Evolutionary conservation across 2,113 vertebrate genomes (phyloP).

Genomic region (Vidua chalybeata): DNA sequence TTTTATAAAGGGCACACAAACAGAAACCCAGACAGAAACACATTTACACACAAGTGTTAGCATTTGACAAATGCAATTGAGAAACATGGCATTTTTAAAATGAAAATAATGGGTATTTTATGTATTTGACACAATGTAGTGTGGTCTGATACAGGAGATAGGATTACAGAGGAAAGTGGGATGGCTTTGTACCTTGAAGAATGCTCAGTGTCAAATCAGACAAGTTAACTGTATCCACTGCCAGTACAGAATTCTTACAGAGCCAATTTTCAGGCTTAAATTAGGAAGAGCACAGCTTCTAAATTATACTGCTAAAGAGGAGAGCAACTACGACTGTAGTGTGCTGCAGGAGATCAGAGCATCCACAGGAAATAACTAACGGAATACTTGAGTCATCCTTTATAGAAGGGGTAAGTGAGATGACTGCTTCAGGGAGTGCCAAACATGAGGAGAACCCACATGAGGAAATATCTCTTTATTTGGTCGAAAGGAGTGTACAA

Average conservation of each 20-base stretch:
- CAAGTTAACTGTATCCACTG: background rate
- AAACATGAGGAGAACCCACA: background rate
- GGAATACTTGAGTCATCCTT: constrained; percentile 33
- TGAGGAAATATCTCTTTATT: background rate
- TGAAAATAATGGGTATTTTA: background rate
- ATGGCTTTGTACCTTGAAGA: background rate
- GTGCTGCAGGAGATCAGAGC: background rate
- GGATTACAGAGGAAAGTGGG: background rate
- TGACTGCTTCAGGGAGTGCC: background rate
- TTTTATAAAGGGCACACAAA: background rate
- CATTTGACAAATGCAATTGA: background rate
- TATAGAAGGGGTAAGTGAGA: background rate
- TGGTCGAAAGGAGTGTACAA: background rate
- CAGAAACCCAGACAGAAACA: background rate
- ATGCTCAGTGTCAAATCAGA: background rate
- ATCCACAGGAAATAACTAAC: constrained; percentile 3
- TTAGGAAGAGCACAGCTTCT: background rate
- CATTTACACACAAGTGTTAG: background rate
- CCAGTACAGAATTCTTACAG: background rate
- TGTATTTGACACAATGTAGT: background rate
- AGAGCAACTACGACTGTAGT: background rate
- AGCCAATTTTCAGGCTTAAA: background rate
- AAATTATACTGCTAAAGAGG: background rate
- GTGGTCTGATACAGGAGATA: background rate
- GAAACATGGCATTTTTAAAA: background rate